Evolutionary conservation across 2,888 invertebrate species (phyloP).

Genomic region (Globia sparganii): DNA sequence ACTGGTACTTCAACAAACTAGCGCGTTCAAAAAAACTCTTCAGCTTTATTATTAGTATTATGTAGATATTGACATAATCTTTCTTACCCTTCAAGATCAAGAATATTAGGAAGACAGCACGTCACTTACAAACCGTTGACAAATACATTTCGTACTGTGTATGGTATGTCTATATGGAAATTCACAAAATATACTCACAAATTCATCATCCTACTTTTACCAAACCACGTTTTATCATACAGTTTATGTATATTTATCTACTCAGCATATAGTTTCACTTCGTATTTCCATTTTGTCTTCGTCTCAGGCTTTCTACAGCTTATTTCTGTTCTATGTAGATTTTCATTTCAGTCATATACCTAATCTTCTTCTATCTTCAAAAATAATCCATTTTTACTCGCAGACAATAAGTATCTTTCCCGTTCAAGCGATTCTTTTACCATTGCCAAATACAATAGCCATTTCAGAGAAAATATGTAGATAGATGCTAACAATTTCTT

Average conservation of each 20-base stretch:
- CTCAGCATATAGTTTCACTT: not conserved
- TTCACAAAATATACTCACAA: constrained; percentile 17
- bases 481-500: constrained; percentile 37
- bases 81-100: not conserved
- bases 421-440: constrained; percentile 38
- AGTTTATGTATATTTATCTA: not conserved
- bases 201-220: constrained; percentile 25
- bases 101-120: not conserved
- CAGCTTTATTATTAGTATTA: too few relatives aligned
- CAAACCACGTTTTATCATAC: constrained; percentile 32
- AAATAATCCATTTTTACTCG: constrained; percentile 40
- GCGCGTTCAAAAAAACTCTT: too few relatives aligned
- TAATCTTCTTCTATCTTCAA: constrained; percentile 34
- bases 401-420: constrained; percentile 31
- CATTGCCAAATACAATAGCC: constrained; percentile 55
- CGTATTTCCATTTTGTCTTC: not conserved
- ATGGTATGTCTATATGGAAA: not conserved
- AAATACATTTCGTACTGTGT: not conserved
- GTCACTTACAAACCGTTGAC: not conserved
- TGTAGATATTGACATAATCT: not conserved
- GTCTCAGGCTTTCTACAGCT: not conserved
- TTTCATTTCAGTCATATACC: constrained; percentile 16
- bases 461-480: constrained; percentile 39
- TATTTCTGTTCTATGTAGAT: constrained; percentile 33
- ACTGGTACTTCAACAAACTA: not conserved